Base-by-base conservation (phyloP, 2,888 invertebrate genomes). In the Perizoma affinitatum region DNA sequence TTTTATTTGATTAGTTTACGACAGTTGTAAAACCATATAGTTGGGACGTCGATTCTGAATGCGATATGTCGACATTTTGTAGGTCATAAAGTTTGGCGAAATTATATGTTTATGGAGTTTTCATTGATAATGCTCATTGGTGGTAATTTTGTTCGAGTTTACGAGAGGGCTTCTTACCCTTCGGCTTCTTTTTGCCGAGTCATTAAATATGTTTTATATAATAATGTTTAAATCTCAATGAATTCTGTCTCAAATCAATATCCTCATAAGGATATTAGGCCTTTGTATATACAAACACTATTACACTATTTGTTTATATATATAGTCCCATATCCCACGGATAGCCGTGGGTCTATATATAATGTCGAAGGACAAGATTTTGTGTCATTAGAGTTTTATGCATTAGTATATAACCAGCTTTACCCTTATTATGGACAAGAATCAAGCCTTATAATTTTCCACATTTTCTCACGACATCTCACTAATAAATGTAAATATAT, bases 1-100 rank as follows among this genome's bases (percentile, higher is more conserved):
- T 90, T 88, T 84, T 84, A 88, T 87, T 88, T 90, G 91, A 92
- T 91, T 83, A 82, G 83, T 90, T 92, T 90, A 91, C 77, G 83
- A 85, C 80, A 70, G 79, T 81, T 83, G 80, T 90, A 87, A 90
- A 90, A 82, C 75, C 78, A 80, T 73, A 73, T 73, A 74, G 72
- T 69, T 71, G 65, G 67, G 52, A 58, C 57, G 61, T 65, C 71
- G 72, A 75, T 79, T 75, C 70, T 75, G 61, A 71, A 70, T 66
- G 71, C 68, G 70, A 69, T 66, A 3, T 61, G 62, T 62, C 52
- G 57, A 49, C 63, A 50, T 44, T 45, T 57, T 48, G 59, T 34
- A 22, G 61, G 59, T 61, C 50, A 46, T 69, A 58, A 66, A 66
- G 45, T 55, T 65, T 41, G 57, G 48, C 43, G 52, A 41, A 65